Conservation (phyloP, 2,113 vertebrate species). For the Hemibagrus wyckioides region DNA sequence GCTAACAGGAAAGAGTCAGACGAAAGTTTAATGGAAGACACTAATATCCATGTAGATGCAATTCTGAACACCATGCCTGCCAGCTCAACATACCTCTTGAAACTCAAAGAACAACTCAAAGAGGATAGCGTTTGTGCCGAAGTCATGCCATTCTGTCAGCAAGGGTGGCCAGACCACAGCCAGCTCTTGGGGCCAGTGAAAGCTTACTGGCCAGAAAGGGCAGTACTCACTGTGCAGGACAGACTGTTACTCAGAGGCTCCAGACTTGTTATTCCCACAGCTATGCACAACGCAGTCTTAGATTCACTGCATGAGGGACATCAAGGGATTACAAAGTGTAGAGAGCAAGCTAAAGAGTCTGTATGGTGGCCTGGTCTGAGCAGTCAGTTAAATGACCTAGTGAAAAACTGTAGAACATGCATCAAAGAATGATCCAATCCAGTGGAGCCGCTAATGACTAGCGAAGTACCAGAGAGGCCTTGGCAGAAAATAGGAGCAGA, state of each 20-base stretch:
- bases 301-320: background rate
- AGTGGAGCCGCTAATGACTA: background rate
- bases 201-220: background rate
- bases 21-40: slow-evolving; percentile 28
- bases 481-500: background rate
- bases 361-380: background rate
- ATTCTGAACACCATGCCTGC: background rate
- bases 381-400: background rate
- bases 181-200: background rate
- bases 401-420: background rate
- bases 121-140: background rate
- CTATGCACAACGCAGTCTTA: background rate
- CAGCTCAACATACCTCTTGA: background rate
- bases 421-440: background rate
- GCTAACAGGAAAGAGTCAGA: background rate
- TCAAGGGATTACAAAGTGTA: background rate
- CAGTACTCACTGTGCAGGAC: background rate
- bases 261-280: background rate
- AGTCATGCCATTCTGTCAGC: background rate
- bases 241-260: background rate
- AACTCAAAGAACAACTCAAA: slow-evolving; percentile 26
- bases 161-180: slow-evolving; percentile 41
- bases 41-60: slow-evolving; percentile 31
- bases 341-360: background rate
- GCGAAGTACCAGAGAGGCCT: background rate